phyloP scores from a whole-genome alignment of 2,113 vertebrate species.

The Triplophysa rosa region DNA sequence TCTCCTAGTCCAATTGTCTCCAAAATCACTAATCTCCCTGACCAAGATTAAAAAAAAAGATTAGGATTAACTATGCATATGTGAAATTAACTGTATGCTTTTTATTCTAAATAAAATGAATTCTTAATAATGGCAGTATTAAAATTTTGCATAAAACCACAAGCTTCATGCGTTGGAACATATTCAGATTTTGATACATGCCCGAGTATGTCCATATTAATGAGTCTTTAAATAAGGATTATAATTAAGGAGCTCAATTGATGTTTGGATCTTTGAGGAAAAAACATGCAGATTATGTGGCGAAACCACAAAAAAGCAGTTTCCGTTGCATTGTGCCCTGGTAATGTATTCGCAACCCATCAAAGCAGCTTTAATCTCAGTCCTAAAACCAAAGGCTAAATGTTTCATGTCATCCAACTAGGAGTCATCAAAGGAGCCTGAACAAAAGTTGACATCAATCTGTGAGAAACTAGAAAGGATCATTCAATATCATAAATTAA shows the following conservation, averaged over 20 bases:
- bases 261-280: constrained; percentile 36
- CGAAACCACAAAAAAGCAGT: constrained; percentile 49
- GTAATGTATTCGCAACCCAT: constrained; percentile 53
- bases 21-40: background rate
- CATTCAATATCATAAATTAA: constrained; percentile 27
- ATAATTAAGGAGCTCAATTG: constrained; percentile 31
- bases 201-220: constrained; percentile 2
- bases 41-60: background rate
- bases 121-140: background rate
- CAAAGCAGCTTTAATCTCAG: constrained; percentile 67
- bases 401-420: constrained; percentile 58
- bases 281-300: constrained; percentile 36
- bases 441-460: constrained; percentile 55
- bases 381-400: constrained; percentile 37
- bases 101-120: background rate
- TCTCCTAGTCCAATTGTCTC: too few species aligned
- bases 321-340: constrained; percentile 49
- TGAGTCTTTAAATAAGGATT: background rate
- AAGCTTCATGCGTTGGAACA: constrained; percentile 3
- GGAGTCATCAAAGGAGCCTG: constrained; percentile 64
- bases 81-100: background rate
- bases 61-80: background rate
- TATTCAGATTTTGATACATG: constrained; percentile 26
- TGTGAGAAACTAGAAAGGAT: constrained; percentile 27
- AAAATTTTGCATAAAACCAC: background rate